phyloP scores from a whole-genome alignment of 35 echinoderm and acorn worm genomes.

The Patiria miniata region DNA sequence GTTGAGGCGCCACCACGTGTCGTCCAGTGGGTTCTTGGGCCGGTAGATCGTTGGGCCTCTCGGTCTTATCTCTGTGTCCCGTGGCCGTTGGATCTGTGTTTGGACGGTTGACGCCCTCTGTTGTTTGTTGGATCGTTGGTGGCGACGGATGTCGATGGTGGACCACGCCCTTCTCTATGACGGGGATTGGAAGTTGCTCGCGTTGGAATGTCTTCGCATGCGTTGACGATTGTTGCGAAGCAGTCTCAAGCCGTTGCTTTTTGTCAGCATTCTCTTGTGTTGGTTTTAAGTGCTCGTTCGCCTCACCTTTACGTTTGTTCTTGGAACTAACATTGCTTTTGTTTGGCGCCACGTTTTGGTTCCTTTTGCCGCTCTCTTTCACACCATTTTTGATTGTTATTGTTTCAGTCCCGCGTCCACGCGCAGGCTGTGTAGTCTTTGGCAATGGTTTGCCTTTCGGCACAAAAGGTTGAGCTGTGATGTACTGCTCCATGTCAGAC shows the following conservation, averaged over 20 bases:
- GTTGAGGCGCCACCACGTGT: no score
- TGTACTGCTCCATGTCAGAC: neutral
- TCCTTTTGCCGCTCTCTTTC: neutral
- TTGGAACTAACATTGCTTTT: no score
- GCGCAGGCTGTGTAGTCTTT: neutral
- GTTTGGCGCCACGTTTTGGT: neutral
- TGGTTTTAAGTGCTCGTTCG: no score
- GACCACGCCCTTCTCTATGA: conserved; percentile 4
- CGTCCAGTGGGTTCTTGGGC: no score
- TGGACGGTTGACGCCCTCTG: neutral
- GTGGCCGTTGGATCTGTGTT: no score
- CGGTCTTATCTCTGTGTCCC: no score
- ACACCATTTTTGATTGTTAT: neutral
- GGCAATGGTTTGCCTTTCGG: neutral
- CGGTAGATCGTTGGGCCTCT: no score
- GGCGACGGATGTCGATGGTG: neutral
- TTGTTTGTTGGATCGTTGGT: neutral
- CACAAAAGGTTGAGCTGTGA: neutral
- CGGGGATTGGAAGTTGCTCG: neutral
- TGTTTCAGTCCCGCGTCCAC: neutral
- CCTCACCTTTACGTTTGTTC: no score
- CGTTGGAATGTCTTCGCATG: neutral
- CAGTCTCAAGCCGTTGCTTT: no score
- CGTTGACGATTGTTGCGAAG: neutral
- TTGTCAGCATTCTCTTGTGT: no score